Evolutionary conservation across 2,888 invertebrate genomes (phyloP).

Genomic region (Epinotia nisella): DNA sequence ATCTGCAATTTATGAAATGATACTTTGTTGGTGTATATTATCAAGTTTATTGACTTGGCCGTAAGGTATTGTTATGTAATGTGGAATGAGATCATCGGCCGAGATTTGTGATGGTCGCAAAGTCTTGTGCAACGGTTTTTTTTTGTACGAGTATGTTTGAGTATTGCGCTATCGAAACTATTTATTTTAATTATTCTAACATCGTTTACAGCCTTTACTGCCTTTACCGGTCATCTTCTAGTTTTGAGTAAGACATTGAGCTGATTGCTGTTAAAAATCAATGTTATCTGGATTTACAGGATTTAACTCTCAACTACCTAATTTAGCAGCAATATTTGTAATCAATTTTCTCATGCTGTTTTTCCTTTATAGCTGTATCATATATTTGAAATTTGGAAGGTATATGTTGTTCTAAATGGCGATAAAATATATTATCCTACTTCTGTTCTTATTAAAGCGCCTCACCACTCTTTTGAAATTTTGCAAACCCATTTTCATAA

Average conservation of each 20-base stretch:
- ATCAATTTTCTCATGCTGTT: too few species aligned
- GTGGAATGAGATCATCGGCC: constrained; percentile 65
- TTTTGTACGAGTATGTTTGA: constrained; percentile 32
- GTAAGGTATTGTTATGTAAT: constrained; percentile 55
- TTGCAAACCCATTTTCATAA: too few species aligned
- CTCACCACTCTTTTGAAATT: too few species aligned
- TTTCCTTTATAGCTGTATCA: too few species aligned
- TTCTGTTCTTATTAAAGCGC: too few species aligned
- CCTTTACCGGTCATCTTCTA: not conserved
- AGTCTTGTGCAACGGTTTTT: constrained; percentile 49
- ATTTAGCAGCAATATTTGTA: too few species aligned
- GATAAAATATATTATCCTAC: too few species aligned
- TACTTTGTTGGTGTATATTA: constrained; percentile 53
- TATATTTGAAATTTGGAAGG: too few species aligned
- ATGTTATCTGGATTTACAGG: too few species aligned
- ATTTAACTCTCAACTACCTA: too few species aligned
- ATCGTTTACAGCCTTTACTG: not conserved
- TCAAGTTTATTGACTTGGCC: constrained; percentile 58
- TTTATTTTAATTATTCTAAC: constrained; percentile 13
- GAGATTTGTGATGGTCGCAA: constrained; percentile 54
- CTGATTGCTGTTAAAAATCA: too few species aligned
- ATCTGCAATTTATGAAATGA: constrained; percentile 49
- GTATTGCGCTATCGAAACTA: constrained; percentile 14
- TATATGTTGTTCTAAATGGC: too few species aligned
- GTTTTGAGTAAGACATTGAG: not conserved